Base-by-base conservation (phyloP, 2,888 invertebrate genomes). In the Synergus gifuensis region DNA sequence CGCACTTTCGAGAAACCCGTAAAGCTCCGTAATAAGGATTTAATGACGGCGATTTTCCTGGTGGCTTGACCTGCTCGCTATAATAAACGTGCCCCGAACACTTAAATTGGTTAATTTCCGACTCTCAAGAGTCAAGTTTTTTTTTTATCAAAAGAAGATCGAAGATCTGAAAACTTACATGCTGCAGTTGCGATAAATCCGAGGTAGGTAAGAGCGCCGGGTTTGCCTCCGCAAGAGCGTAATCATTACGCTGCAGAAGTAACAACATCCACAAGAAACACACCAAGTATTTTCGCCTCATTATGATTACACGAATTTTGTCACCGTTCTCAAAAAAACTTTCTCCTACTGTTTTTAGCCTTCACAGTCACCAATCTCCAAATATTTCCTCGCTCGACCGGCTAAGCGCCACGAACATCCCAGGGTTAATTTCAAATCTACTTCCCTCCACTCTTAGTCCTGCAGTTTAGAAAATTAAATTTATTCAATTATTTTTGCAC, bases 151-250 rank as follows among this genome's bases (percentile, higher is more conserved):
- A 44, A 40, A 11, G 4, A 66, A 7, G 22, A 40, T 12, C 1
- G 2, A 46, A 42, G 11, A 67, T 22, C 22, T 28, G 14, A 11
- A 4, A n/a, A 82, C 87, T 88, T 78, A 90, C 90, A 81, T 87
- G 86, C 80, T 88, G 86, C 49, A 89, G 82, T n/a, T 87, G 85
- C 62, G 80, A 16, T 40, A 87, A 78, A 2, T 89, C 89, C 28
- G 85, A 67, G 4, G 84, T 64, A 28, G 69, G 14, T 1, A 86
- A 81, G 69, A 89, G 88, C 62, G 85, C 84, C 0, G 90, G 87
- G 62, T 88, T 90, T n/a, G 88, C 90, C 60, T 90, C 90, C 9
- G 87, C 90, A 11, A 81, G 73, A 46, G 83, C 86, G 44, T 84
- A 79, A 63, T 80, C 82, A 58, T 77, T 83, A 36, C 83, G 78